Evolutionary conservation across 2,113 vertebrate species (phyloP), one percentile per base, ranked within the genome.

Genomic region (Ursus arctos): DNA sequence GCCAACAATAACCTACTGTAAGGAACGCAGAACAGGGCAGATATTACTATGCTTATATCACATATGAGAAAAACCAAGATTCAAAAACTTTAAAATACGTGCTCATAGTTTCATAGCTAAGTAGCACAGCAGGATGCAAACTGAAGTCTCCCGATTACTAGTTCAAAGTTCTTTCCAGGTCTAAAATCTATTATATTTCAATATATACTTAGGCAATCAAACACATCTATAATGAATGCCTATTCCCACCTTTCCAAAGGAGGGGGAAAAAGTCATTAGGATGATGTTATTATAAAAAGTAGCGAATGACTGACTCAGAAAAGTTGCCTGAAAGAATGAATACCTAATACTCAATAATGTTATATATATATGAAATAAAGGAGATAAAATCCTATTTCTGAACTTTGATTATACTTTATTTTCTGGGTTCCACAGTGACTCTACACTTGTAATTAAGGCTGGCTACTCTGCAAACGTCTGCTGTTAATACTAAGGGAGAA

Each of bases 341-440:
- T 47, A 95, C 0, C 18, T 59, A 95, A 83, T 7, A 67, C 21
- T 91, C 53, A 74, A 59, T 77, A 95, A 67, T 57, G 3, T 26
- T 89, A 69, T n/a, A 92, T 69, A 85, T 69, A 85, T 43, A 92
- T 83, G 12, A 91, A 90, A 51, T 49, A 94, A n/a, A 95, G 81
- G 43, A 97, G 57, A 90, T 82, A 69, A 94, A 82, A 89, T 80
- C 33, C 40, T 81, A 87, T n/a, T 77, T 87, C 59, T 91, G 22
- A 85, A 8, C 14, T 74, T 69, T 94, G 49, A 94, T 71, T 72
- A 88, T n/a, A 86, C 19, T 61, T 77, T 77, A 80, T 77, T 83
- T 97, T 59, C 31, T 88, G 24, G 88, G 28, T 93, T 93, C 55
- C 69, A 63, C 6, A 76, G 51, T 40, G 4, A 81, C 19, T 57